Base-by-base conservation (phyloP, 2,113 vertebrate species). In the Leptodactylus fuscus region DNA sequence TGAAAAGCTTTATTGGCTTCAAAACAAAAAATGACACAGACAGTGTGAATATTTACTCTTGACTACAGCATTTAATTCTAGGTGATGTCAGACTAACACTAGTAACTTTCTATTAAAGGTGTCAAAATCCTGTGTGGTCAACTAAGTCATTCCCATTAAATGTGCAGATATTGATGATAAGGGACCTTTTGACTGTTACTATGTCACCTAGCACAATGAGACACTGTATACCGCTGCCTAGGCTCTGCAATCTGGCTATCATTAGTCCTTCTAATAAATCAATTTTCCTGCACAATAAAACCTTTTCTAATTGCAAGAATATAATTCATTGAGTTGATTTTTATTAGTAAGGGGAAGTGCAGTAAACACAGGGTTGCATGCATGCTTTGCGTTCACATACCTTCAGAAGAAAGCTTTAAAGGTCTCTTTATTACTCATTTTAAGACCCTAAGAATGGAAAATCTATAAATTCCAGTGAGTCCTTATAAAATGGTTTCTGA, bases 401-500 rank as follows among this genome's bases (percentile, higher is more conserved):
- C 65, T 58, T 48, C 6, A 22, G 22, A 36, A 71, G 24, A 58
- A 71, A 13, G 41, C 76, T 81, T 73, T 86, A 81, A 81, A 81
- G n/a, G 67, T 46, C 22, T 62, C 73, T 86, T 86, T 86, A 86
- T 62, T 86, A 60, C 65, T 60, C 53, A 80, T 62, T 85, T 85
- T 71, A 85, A 85, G 83, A 85, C 77, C 71, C 77, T 74, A 81
- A 81, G 84, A 67, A 86, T 86, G 84, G 84, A 86, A 86, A 86
- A 86, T 86, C 84, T 86, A 86, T 86, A 86, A 86, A 86, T 86
- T 86, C 84, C 77, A 73, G 58, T 11, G n/a, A 73, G 67, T 53
- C 77, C 84, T 81, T 86, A 86, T 86, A 86, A 86, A 86, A 71
- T 86, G 76, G 84, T 81, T 86, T 86, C 84, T 86, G 58, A 73